These are phyloP conservation scores for Nibea albiflora DNA, from an alignment of 2,113 vertebrate genomes.

Conservation along the genomic window DNA sequence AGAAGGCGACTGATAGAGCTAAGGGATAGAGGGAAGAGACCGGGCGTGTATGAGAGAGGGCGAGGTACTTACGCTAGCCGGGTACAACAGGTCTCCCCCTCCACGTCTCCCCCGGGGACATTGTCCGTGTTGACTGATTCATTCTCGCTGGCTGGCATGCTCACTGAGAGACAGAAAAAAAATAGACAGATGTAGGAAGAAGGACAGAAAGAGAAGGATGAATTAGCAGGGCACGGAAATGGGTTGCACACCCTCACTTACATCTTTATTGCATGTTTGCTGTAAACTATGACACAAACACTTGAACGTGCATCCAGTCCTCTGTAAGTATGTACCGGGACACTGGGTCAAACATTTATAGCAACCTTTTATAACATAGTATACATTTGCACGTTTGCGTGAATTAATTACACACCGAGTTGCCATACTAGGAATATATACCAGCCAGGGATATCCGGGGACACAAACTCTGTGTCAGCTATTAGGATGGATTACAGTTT, in stretches of 20 bases:
- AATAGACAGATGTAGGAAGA: conserved; percentile 16
- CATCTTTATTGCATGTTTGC: background rate
- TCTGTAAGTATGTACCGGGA: background rate
- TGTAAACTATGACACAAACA: background rate
- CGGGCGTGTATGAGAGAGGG: conserved; percentile 1
- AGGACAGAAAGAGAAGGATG: conserved; percentile 16
- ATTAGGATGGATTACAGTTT: conserved; percentile 45
- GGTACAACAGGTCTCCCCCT: conserved; percentile 95
- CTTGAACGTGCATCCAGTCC: background rate
- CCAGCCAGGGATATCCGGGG: conserved; percentile 40
- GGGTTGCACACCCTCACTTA: background rate
- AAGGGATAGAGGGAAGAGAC: conserved; percentile 19
- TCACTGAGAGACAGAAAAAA: conserved; percentile 86
- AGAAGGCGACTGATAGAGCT: conserved; percentile 33
- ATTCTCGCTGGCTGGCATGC: conserved; percentile 98
- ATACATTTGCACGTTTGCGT: conserved; percentile 21
- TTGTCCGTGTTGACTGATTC: conserved; percentile 99
- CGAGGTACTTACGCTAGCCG: conserved; percentile 93
- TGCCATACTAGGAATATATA: conserved; percentile 44
- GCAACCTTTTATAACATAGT: background rate
- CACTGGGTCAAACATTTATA: background rate
- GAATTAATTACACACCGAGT: conserved; percentile 42
- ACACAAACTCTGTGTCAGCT: conserved; percentile 38
- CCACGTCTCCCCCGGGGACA: conserved; percentile 93
- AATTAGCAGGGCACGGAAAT: conserved; percentile 31